Evolutionary conservation across 1,140 invertebrate genomes (phyloP).

Genomic region (Episyrphus balteatus): DNA sequence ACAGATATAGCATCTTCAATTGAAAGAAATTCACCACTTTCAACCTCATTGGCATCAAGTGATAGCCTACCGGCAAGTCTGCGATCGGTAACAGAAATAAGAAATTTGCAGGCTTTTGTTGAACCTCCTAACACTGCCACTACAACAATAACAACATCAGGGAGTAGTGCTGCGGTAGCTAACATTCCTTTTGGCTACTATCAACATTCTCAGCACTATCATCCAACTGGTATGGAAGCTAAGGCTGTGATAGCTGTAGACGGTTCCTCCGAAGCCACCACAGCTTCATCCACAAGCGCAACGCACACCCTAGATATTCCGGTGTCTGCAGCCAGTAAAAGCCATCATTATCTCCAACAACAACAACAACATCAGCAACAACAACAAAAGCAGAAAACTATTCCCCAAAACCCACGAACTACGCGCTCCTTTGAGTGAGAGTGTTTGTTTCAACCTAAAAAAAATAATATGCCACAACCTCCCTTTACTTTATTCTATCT

Average conservation of each 20-base stretch:
- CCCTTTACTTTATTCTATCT: not conserved
- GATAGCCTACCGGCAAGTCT: constrained; percentile 41
- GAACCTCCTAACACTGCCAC: constrained; percentile 15
- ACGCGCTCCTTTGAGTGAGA: too few species aligned
- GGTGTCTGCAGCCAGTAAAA: not conserved
- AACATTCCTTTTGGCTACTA: not conserved
- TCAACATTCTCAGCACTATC: not conserved
- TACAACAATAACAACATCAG: constrained; percentile 2
- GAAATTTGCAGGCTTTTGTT: constrained; percentile 37
- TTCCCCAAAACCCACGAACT: too few species aligned
- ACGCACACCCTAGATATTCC: not conserved
- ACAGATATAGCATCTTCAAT: constrained; percentile 39
- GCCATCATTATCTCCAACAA: not conserved
- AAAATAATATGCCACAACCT: too few species aligned
- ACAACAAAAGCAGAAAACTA: not conserved
- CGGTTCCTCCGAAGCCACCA: not conserved
- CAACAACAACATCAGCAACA: not conserved
- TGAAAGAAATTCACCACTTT: constrained; percentile 41
- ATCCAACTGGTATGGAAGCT: not conserved
- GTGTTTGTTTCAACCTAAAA: too few species aligned
- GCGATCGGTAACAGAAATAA: constrained; percentile 33
- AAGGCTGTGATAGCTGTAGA: not conserved
- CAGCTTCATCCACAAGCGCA: not conserved
- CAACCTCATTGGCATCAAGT: constrained; percentile 43
- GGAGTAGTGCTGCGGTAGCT: not conserved